A percentile compares a stretch with the other conserved stretches of the same genome.
phyloP scores from a whole-genome alignment of 1,140 invertebrate species.

The Drosophila sturtevanti region DNA sequence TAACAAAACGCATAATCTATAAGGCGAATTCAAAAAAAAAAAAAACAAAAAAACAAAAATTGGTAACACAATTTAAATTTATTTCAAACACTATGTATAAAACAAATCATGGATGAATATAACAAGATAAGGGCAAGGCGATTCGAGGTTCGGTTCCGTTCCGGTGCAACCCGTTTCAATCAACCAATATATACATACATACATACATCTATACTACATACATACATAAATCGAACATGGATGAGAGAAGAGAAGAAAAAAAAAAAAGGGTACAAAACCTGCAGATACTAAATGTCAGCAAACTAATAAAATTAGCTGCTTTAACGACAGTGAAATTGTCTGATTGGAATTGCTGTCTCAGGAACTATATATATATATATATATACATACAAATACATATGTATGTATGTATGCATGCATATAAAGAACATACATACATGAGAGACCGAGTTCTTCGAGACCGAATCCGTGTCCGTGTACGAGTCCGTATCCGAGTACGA shows the following conservation, averaged over 20 bases:
- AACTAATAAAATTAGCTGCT: slow-evolving; percentile 79
- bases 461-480: slow-evolving; percentile 16
- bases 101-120: slow-evolving; percentile 64
- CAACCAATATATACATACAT: too few relatives aligned
- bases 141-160: slow-evolving; percentile 8
- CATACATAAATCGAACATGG: background rate
- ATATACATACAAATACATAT: background rate
- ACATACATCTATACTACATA: too few relatives aligned
- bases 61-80: slow-evolving; percentile 79
- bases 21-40: slow-evolving; percentile 51
- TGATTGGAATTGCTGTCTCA: slow-evolving; percentile 32
- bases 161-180: background rate
- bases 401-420: too few relatives aligned
- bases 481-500: too few relatives aligned
- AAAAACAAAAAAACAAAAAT: too few relatives aligned
- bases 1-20: slow-evolving; percentile 82
- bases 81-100: slow-evolving; percentile 60
- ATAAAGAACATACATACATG: too few relatives aligned
- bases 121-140: slow-evolving; percentile 78
- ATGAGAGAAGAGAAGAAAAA: slow-evolving; percentile 26
- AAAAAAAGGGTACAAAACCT: slow-evolving; percentile 55
- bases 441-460: too few relatives aligned
- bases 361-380: slow-evolving; percentile 5
- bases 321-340: slow-evolving; percentile 72
- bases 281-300: slow-evolving; percentile 74